Conservation (phyloP, 2,113 vertebrate genomes). For the Phaethornis superciliosus region DNA sequence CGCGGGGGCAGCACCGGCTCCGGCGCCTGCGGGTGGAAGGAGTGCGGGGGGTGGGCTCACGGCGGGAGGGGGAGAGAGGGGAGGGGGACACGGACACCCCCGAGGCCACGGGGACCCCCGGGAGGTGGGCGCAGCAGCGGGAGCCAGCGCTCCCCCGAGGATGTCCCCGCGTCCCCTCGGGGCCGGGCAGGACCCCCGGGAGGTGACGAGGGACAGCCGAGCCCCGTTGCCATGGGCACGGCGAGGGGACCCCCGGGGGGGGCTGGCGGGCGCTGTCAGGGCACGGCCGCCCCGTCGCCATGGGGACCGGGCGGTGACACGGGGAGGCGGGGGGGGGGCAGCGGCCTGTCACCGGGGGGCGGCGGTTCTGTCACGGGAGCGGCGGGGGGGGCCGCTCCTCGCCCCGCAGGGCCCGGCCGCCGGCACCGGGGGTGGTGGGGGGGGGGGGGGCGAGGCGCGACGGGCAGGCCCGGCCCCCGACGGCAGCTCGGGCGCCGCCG, state of each 20-base stretch:
- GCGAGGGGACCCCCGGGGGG: not conserved
- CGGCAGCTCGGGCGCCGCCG: constrained; percentile 44
- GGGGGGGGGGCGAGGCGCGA: too few species aligned
- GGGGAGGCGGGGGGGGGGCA: not conserved
- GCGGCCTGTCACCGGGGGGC: not conserved
- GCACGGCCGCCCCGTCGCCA: not conserved
- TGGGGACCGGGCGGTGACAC: not conserved
- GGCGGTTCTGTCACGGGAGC: not conserved
- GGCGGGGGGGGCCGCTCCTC: not conserved
- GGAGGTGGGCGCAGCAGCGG: not conserved
- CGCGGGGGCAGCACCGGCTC: not conserved
- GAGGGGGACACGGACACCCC: too few species aligned
- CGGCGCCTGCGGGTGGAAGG: not conserved
- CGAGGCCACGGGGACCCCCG: not conserved
- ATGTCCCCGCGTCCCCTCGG: not conserved
- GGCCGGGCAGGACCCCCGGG: not conserved
- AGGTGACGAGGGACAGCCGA: not conserved
- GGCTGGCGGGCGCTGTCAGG: not conserved
- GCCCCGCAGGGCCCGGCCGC: not conserved
- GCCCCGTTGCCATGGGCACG: not conserved
- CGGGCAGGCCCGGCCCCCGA: not conserved
- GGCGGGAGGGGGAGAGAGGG: accelerated
- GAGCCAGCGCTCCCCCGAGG: not conserved
- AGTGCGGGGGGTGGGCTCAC: not conserved
- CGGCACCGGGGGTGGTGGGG: not conserved